Base-by-base conservation (phyloP, 2,888 invertebrate genomes). In the Leptinotarsa peninsularis region DNA sequence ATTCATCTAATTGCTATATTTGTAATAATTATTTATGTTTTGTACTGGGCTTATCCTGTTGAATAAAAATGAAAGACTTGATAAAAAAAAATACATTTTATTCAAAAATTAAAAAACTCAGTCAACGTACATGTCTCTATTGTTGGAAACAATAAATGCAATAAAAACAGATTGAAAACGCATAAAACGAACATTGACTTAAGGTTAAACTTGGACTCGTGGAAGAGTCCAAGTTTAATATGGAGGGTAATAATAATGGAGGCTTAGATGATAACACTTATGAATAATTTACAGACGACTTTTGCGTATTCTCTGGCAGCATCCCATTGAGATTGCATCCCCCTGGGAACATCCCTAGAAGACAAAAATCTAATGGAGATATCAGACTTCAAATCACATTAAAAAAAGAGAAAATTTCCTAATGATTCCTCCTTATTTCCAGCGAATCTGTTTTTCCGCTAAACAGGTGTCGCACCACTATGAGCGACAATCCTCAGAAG, bases 121-220 rank as follows among this genome's bases (percentile, higher is more conserved):
- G 63, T 63, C 63, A 63, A 63, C 3, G 10, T 63, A 63, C 27
- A 33, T 33, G 14, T 63, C n/a, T 15, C 21, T 60, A 5, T 33
- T 27, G 27, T 18, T 33, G 15, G 33, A 63, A 63, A 63, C 63
- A 63, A 43, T 63, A 63, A 63, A 63, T 63, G 63, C 63, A 43
- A 43, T 63, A 43, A 27, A 63, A 63, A 63, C 23, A n/a, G n/a
- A 63, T 63, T 33, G 5, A 43, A 63, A 33, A 58, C 27, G 15
- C 23, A 33, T 33, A 14, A 23, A 15, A 58, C 15, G 23, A 58
- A 58, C 14, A 58, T 14, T 63, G 33, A 33, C 7, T 43, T 63
- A 4, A 4, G 33, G 33, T 33, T 15, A 43, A 63, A 43, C 3
- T 5, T 14, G 15, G 15, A 23, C 18, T 14, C 10, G 5, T 43